Base-by-base conservation (phyloP, 1,140 invertebrate genomes). In the Monomorium pharaonis region DNA sequence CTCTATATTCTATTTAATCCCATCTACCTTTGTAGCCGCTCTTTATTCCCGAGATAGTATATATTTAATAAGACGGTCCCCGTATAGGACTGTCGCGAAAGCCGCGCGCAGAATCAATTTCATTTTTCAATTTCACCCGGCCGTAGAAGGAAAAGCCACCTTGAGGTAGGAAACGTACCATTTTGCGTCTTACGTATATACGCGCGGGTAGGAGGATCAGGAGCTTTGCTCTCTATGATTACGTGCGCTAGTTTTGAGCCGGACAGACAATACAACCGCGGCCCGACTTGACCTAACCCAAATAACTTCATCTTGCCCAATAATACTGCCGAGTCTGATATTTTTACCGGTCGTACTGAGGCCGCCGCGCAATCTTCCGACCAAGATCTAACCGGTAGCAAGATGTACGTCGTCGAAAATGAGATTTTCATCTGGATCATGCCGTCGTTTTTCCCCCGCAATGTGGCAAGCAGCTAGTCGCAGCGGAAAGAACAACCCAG, bases 211-310 rank as follows among this genome's bases (percentile, higher is more conserved):
- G 84, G 84, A 86, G 89, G 83, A 90, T 90, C 89, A 90, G 84
- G 69, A 90, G 89, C 89, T 90, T 90, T 90, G 89, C 89, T 90
- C 88, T 90, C 88, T 90, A 90, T 90, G 89, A 90, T 90, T 90
- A 90, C 89, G 86, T 87, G 84, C 84, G 75, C 86, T 67, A 90
- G 89, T 88, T 88, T 70, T 84, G 56, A 86, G 84, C 74, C 84
- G 89, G 88, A 88, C 89, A 84, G 86, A 90, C 89, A 90, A 90
- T 90, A 90, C n/a, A n/a, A n/a, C 88, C 86, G 89, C 84, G 62
- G 44, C 74, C 67, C 84, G 88, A 87, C 86, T 80, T 85, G 89
- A 90, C 86, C 89, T 90, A 90, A 90, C 89, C 89, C 86, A 90
- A 90, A 90, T 90, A 90, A 90, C 89, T 90, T 90, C 78, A 90